Percentiles rank a stretch among this genome's conserved stretches.
Evolutionary conservation across 2,113 vertebrate species (phyloP).

Genomic region (Sturnus vulgaris): DNA sequence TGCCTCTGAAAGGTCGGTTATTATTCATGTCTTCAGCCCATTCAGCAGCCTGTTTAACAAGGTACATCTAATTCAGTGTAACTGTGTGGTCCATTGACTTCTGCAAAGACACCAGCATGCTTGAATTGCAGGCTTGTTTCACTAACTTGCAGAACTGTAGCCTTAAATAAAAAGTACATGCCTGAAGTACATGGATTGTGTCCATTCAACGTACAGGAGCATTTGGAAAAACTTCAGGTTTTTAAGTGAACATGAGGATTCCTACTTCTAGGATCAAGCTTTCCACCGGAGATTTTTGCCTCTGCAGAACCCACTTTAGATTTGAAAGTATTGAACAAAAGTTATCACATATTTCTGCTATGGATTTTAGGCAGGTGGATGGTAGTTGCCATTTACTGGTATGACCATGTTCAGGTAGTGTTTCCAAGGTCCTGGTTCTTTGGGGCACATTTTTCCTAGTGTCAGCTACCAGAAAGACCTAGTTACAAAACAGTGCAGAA

Average conservation of each 20-base stretch:
- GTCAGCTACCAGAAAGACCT: background rate
- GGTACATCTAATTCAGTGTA: background rate
- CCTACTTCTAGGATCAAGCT: background rate
- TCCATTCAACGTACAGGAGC: background rate
- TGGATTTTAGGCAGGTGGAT: background rate
- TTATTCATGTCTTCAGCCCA: background rate
- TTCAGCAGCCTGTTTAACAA: background rate
- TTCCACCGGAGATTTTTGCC: background rate
- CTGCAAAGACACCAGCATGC: background rate
- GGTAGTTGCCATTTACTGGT: background rate
- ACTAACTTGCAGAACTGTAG: background rate
- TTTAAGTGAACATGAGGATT: background rate
- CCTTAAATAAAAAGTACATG: background rate
- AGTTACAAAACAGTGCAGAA: background rate
- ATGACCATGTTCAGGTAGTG: background rate
- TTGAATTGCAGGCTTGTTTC: background rate
- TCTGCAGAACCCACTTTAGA: background rate
- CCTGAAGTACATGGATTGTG: background rate
- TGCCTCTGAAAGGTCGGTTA: background rate
- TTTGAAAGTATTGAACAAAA: background rate
- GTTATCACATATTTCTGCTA: background rate
- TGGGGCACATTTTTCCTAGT: background rate
- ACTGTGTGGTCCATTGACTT: background rate
- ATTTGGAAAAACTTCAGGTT: background rate
- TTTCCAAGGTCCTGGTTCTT: background rate